Percentiles rank a stretch among this genome's conserved stretches.
Evolutionary conservation across 2,113 vertebrate genomes (phyloP).

Genomic region (Oreochromis niloticus): DNA sequence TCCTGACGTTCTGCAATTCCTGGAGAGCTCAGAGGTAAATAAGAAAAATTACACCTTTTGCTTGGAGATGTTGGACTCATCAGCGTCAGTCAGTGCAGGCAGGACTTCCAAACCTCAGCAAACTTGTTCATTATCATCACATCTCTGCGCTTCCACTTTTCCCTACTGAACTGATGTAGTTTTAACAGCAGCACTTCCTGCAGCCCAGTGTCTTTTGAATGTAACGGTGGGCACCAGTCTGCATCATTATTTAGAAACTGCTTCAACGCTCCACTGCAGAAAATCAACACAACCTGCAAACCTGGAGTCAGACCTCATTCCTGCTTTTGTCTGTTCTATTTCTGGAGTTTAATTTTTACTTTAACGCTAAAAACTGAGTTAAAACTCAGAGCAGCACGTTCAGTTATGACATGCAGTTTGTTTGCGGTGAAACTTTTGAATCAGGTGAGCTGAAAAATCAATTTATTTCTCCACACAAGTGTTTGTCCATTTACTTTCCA

Average conservation of each 20-base stretch:
- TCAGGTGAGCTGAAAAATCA: background rate
- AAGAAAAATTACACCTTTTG: background rate
- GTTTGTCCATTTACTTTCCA: background rate
- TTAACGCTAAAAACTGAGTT: background rate
- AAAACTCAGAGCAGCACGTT: background rate
- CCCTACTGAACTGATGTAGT: fast-evolving
- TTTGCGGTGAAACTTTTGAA: background rate
- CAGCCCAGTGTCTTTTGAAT: background rate
- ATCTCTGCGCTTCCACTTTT: background rate
- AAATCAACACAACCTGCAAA: background rate
- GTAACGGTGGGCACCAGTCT: background rate
- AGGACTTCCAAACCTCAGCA: background rate
- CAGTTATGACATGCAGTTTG: background rate
- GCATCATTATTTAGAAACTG: background rate
- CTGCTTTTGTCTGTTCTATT: background rate
- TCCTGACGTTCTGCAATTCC: constrained; percentile 91
- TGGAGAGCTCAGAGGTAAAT: constrained; percentile 92
- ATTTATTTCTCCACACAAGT: background rate
- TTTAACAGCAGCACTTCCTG: background rate
- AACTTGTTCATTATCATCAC: background rate
- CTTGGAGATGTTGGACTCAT: background rate
- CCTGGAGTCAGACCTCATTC: fast-evolving
- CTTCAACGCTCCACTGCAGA: background rate
- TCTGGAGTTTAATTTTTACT: background rate
- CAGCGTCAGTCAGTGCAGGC: background rate